Evolutionary conservation across 1,140 invertebrate species (phyloP).

Genomic region (Drosophila bocki): DNA sequence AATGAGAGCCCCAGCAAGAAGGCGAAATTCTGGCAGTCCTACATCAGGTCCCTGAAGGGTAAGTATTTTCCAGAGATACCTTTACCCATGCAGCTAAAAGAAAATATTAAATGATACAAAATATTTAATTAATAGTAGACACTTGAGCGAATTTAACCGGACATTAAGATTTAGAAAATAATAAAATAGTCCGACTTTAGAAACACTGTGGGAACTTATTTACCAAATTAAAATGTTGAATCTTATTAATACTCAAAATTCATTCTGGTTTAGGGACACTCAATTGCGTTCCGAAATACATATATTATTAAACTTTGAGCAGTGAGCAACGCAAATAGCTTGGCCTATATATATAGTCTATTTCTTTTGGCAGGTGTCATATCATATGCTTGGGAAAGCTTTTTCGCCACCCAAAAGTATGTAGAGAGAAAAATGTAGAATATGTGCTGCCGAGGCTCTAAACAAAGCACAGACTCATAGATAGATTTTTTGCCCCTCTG

Average conservation of each 20-base stretch:
- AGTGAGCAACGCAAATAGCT: constrained; percentile 58
- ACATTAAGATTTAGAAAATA: neutral
- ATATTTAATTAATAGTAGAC: too few relatives aligned
- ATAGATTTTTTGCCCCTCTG: constrained; percentile 51
- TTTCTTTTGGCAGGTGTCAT: constrained; percentile 79
- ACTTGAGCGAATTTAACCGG: too few relatives aligned
- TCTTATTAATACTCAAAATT: neutral
- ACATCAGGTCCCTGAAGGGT: constrained; percentile 95
- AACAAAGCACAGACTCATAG: constrained; percentile 61
- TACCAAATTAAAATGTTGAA: neutral
- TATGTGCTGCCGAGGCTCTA: constrained; percentile 68
- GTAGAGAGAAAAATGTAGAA: constrained; percentile 70
- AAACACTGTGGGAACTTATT: neutral
- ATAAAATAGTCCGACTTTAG: neutral
- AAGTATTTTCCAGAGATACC: constrained; percentile 59
- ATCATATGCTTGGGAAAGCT: constrained; percentile 58
- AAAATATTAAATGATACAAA: too few relatives aligned
- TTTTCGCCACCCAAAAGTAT: constrained; percentile 34
- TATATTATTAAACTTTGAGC: constrained; percentile 26
- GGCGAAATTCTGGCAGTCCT: constrained; percentile 96
- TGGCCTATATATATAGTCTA: constrained; percentile 46
- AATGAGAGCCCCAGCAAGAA: constrained; percentile 96
- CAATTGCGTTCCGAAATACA: neutral
- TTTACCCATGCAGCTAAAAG: neutral
- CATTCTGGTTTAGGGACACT: constrained; percentile 1